phyloP scores from a whole-genome alignment of 2,797 vertebrate genomes.

The Podarcis lilfordi region DNA sequence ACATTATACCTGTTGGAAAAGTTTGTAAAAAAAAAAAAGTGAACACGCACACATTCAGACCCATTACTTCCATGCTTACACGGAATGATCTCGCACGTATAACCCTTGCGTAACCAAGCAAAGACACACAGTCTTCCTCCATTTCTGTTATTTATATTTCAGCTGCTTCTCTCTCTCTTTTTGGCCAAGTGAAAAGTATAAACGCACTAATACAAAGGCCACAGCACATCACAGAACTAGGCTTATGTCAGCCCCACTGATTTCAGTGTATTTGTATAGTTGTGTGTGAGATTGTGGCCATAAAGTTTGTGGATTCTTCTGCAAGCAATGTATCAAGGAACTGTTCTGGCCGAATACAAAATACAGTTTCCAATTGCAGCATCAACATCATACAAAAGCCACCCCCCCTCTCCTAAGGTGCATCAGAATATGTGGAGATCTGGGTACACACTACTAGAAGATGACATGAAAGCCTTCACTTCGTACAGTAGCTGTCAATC shows the following conservation, averaged over 20 bases:
- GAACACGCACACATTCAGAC: background rate
- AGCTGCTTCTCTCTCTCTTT: background rate
- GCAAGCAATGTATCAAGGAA: slow-evolving; percentile 27
- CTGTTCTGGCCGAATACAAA: slow-evolving; percentile 3
- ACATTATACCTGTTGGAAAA: background rate
- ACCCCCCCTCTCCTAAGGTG: background rate
- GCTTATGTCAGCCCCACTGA: background rate
- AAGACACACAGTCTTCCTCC: background rate
- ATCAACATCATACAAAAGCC: slow-evolving; percentile 19
- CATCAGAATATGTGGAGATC: background rate
- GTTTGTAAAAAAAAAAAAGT: background rate
- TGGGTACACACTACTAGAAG: slow-evolving; percentile 27
- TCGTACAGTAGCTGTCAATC: background rate
- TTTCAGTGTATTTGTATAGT: background rate
- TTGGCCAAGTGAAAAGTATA: background rate
- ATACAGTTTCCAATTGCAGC: slow-evolving; percentile 11
- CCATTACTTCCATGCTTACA: background rate
- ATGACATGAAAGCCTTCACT: background rate
- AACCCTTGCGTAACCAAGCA: background rate
- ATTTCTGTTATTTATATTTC: background rate
- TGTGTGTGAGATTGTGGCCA: background rate
- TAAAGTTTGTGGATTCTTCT: background rate
- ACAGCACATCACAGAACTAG: background rate
- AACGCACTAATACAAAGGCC: background rate
- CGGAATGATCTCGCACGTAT: background rate